Evolutionary conservation across 2,888 invertebrate species (phyloP), one percentile per base, ranked within the genome.

Genomic region (Eilema depressum): DNA sequence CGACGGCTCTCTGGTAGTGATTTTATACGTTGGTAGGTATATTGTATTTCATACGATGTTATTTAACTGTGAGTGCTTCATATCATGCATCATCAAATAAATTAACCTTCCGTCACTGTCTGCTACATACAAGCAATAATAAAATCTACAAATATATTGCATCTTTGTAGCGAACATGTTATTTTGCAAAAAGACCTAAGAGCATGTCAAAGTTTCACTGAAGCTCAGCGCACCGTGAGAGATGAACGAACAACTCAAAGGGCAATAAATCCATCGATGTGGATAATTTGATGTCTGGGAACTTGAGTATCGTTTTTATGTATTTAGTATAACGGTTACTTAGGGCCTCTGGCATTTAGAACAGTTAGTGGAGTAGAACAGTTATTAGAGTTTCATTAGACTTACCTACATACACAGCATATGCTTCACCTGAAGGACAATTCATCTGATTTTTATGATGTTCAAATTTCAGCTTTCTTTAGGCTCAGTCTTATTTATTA

Each of bases 301-400:
- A n/a, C 53, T 53, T n/a, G 53, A 53, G 53, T 10, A 53, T 53
- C 53, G 53, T 53, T 53, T 53, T 53, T 53, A 53, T n/a, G n/a
- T 53, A 20, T 53, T 53, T 53, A n/a, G 53, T 53, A 53, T n/a
- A 53, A 53, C 53, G 53, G 53, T 53, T 20, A n/a, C 53, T 53
- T 53, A 53, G 10, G n/a, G n/a, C 53, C 53, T n/a, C 20, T n/a
- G n/a, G 53, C 20, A n/a, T 53, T n/a, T n/a, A 10, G 8, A 53
- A 53, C 53, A n/a, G n/a, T 53, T 53, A 53, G n/a, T 53, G 4
- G n/a, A 53, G n/a, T n/a, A 10, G 8, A 53, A 53, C 53, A n/a
- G n/a, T 53, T 53, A 53, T 53, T 53, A 1, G n/a, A 53, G n/a
- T n/a, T 53, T n/a, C 53, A n/a, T n/a, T 47, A 53, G 53, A 53